Evolutionary conservation across 92 coral and sea anemone genomes (phyloP).

Genomic region (Nematostella vectensis): DNA sequence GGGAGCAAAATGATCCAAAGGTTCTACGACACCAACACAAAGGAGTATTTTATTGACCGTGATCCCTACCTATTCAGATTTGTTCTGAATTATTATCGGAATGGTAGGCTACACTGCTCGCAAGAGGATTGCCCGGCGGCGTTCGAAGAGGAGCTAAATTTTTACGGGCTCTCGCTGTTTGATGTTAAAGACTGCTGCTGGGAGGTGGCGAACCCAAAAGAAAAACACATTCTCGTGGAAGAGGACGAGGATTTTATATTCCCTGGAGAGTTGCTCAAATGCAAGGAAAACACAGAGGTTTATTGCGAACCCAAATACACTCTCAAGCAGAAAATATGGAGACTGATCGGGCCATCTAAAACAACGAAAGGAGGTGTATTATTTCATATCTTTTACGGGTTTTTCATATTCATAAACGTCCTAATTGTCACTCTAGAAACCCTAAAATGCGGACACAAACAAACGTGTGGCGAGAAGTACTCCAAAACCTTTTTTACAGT

Average conservation of each 20-base stretch:
- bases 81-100: constrained; percentile 83
- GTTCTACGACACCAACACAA: constrained; percentile 68
- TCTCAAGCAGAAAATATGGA: constrained; percentile 75
- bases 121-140: constrained; percentile 90
- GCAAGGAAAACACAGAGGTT: constrained; percentile 44
- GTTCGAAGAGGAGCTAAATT: constrained; percentile 83
- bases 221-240: constrained; percentile 50
- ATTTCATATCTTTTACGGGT: constrained; percentile 72
- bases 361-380: constrained; percentile 73
- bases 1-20: constrained; percentile 73
- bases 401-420: constrained; percentile 70
- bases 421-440: constrained; percentile 70
- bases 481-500: constrained; percentile 38
- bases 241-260: constrained; percentile 41
- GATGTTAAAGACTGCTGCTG: constrained; percentile 90
- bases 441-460: constrained; percentile 37
- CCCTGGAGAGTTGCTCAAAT: constrained; percentile 51
- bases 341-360: constrained; percentile 76
- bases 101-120: constrained; percentile 86
- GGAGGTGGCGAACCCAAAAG: constrained; percentile 68
- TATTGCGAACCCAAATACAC: constrained; percentile 66
- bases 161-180: constrained; percentile 85
- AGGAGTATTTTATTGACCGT: constrained; percentile 85
- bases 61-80: constrained; percentile 91
- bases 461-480: constrained; percentile 60